Evolutionary conservation across 2,888 invertebrate genomes (phyloP).

Genomic region (Heliconius ethilla): DNA sequence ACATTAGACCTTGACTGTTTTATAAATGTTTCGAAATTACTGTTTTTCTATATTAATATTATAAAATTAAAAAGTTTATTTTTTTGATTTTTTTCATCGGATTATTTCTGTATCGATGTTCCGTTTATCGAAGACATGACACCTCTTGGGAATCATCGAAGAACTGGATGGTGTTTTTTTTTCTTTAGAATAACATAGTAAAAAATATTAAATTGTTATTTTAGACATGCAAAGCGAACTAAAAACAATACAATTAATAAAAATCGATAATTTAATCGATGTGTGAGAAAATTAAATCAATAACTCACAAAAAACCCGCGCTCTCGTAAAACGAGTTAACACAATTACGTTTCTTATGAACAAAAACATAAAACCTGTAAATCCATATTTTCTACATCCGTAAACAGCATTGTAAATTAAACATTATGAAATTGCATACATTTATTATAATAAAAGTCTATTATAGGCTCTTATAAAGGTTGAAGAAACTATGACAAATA

Average conservation of each 20-base stretch:
- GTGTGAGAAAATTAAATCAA: constrained; percentile 4
- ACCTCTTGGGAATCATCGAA: too few relatives aligned
- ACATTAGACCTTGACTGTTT: constrained; percentile 19
- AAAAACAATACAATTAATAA: not conserved
- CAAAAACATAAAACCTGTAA: constrained; percentile 8
- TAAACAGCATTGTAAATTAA: constrained; percentile 12
- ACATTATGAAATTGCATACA: constrained; percentile 10
- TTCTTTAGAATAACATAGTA: too few relatives aligned
- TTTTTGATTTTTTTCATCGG: too few relatives aligned
- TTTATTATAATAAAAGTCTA: not conserved
- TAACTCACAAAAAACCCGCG: not conserved
- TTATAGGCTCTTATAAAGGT: not conserved
- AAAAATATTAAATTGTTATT: too few relatives aligned
- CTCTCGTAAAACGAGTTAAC: constrained; percentile 15
- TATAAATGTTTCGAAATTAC: not conserved
- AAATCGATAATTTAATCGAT: constrained; percentile 1
- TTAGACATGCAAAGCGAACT: not conserved
- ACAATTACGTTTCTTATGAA: not conserved
- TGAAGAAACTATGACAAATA: not conserved
- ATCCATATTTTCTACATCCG: constrained; percentile 6
- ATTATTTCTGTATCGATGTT: too few relatives aligned
- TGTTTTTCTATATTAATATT: not conserved
- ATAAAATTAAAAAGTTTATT: not conserved
- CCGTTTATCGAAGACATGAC: too few relatives aligned
- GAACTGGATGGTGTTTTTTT: too few relatives aligned